Conservation (phyloP, 2,113 vertebrate genomes). For the Cyrtonyx montezumae region DNA sequence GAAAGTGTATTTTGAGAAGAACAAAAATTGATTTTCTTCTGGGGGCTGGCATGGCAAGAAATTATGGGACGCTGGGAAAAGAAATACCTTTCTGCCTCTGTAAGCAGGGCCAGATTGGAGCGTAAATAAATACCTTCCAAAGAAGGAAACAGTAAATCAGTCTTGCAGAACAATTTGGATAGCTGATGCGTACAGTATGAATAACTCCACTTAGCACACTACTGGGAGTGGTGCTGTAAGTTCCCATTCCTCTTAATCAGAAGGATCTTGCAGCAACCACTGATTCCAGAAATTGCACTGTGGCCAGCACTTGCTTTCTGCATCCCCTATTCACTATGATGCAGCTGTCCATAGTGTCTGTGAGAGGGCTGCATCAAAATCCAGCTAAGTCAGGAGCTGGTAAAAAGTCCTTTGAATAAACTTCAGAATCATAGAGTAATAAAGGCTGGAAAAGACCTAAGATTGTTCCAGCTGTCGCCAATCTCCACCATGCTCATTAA, state of each 20-base stretch:
- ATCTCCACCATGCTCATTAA: no score
- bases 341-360: not conserved
- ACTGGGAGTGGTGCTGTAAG: not conserved
- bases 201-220: not conserved
- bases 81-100: conserved; percentile 25
- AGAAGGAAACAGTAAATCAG: conserved; percentile 45
- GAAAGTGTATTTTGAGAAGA: conserved; percentile 35
- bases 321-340: not conserved
- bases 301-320: not conserved
- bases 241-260: not conserved
- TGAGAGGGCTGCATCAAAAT: not conserved
- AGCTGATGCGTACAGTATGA: not conserved
- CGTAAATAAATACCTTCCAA: conserved; percentile 39
- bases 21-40: conserved; percentile 16
- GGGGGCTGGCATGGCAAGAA: not conserved
- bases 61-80: not conserved
- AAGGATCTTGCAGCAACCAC: not conserved
- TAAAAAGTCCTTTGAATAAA: not conserved
- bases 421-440: not conserved
- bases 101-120: not conserved
- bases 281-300: not conserved
- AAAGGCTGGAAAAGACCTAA: no score
- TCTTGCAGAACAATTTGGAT: not conserved
- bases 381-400: not conserved
- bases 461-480: no score